Evolutionary conservation across 2,888 invertebrate genomes (phyloP), one percentile per base, ranked within the genome.

Genomic region (Temnothorax unifasciatus): DNA sequence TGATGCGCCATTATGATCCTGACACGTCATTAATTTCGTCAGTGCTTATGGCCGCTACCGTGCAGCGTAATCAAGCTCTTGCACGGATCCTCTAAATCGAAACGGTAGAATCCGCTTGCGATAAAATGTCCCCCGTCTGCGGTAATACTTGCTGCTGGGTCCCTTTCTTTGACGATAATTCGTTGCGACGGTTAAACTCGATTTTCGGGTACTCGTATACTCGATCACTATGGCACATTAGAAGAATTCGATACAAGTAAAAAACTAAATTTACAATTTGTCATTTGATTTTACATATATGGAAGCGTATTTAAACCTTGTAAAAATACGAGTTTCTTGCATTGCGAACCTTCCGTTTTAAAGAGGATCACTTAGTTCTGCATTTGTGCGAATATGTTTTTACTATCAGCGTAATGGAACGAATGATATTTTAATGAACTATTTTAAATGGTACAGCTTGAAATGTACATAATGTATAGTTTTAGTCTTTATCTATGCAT

Each of bases 1-100:
- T 93, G 92, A 94, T 94, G 91, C 91, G 89, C 92, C 90, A 93
- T 94, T 94, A 94, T 92, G 90, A 93, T 92, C 90, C 92, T 91
- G 92, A 94, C 94, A 94, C 94, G 93, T 94, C 94, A 93, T 94
- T 94, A 94, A 94, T 92, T 92, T 89, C 87, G 69, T 89, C 82
- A 83, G 83, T 73, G 75, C 83, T 88, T 57, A 76, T 61, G 57
- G 54, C n/a, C n/a, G 64, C 79, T 57, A 69, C 86, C 79, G 87
- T 69, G 83, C 86, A 84, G 82, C 88, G 81, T 87, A 68, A 87
- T 68, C 52, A 50, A 57, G 29, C 11, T 52, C 75, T 61, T 25
- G 64, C 88, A 25, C 90, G 90, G 90, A 92, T 92, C 87, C 88
- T 87, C 89, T 85, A 86, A 92, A 91, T 91, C 90, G 86, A 91